Percentiles rank a stretch among this genome's conserved stretches.
Evolutionary conservation across 2,113 vertebrate species (phyloP).

Genomic region (Trachemys scripta): DNA sequence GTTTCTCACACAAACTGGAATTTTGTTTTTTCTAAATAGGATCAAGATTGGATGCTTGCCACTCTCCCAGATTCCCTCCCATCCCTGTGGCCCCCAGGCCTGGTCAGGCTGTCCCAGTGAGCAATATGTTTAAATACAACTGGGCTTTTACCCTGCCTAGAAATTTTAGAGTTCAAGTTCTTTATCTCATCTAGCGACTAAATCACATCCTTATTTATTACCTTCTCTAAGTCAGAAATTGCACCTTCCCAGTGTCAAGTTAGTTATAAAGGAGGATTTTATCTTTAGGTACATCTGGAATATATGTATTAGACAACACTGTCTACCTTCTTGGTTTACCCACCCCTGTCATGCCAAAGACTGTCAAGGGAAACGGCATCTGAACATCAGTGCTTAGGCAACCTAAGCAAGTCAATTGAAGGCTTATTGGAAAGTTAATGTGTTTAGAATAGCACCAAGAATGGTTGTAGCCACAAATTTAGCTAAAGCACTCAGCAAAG

Average conservation of each 20-base stretch:
- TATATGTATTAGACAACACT: neutral
- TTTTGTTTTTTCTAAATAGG: neutral
- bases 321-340: neutral
- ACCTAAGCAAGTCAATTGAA: rapidly evolving
- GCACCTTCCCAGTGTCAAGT: neutral
- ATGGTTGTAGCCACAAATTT: neutral
- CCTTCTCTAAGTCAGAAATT: neutral
- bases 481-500: neutral
- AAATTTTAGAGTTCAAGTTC: slow-evolving; percentile 8
- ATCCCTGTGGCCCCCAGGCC: neutral
- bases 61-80: neutral
- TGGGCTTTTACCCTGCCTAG: neutral
- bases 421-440: neutral
- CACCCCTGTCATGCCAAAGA: neutral
- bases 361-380: neutral
- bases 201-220: neutral
- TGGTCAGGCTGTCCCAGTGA: neutral
- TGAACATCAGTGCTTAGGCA: neutral
- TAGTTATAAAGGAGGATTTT: neutral
- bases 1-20: slow-evolving; percentile 14
- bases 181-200: neutral
- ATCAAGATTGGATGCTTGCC: neutral
- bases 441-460: neutral
- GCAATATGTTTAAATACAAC: neutral
- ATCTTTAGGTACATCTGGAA: neutral